phyloP scores from a whole-genome alignment of 2,888 invertebrate species.

The Camponotus fellah region DNA sequence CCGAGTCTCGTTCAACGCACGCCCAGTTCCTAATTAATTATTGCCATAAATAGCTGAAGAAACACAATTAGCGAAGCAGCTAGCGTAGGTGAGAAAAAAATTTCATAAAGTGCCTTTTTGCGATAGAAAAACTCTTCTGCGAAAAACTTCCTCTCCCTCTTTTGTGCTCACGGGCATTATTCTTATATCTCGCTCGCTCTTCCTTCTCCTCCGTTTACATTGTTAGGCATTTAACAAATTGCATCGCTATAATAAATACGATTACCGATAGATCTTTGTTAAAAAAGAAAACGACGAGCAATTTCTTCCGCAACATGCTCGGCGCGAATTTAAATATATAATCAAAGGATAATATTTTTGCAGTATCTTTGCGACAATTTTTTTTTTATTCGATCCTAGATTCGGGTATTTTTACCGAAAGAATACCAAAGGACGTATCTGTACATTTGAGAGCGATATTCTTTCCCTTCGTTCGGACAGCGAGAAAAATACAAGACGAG shows the following conservation, averaged over 20 bases:
- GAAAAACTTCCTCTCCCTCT: conserved; percentile 27
- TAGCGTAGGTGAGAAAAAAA: conserved; percentile 47
- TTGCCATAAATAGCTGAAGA: conserved; percentile 58
- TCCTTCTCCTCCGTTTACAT: neutral
- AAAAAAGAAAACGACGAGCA: neutral
- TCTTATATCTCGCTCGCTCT: conserved; percentile 1
- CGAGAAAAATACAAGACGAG: conserved; percentile 38
- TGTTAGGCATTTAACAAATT: conserved; percentile 31
- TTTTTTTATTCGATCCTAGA: neutral
- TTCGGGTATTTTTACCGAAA: neutral
- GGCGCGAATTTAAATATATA: neutral
- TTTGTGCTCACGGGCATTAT: conserved; percentile 36
- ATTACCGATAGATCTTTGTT: conserved; percentile 22
- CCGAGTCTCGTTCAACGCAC: conserved; percentile 53
- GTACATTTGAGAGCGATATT: neutral
- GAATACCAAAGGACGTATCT: neutral
- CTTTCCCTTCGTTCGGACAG: neutral
- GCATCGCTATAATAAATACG: conserved; percentile 24
- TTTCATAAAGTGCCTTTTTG: conserved; percentile 54
- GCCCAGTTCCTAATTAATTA: conserved; percentile 62
- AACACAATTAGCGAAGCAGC: conserved; percentile 56
- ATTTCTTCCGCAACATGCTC: neutral
- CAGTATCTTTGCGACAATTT: neutral
- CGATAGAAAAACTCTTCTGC: conserved; percentile 19
- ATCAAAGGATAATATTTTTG: neutral